phyloP scores from a whole-genome alignment of 2,888 invertebrate species.

The Prosopocoilus inquinatus region DNA sequence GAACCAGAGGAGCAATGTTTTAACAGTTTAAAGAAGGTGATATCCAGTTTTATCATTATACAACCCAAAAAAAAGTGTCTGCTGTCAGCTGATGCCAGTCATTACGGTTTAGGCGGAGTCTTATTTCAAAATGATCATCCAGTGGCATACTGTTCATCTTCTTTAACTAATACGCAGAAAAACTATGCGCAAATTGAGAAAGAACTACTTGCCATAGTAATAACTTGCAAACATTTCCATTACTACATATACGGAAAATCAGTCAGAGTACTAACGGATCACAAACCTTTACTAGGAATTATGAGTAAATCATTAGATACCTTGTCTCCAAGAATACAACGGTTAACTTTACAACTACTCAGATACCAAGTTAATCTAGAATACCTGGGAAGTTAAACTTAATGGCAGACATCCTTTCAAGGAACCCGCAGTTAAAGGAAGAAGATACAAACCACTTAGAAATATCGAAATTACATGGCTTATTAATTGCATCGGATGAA shows the following conservation, averaged over 20 bases:
- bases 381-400: too few species aligned
- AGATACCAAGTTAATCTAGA: constrained; percentile 17
- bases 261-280: constrained; percentile 25
- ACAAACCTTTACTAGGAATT: constrained; percentile 21
- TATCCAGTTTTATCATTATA: too few species aligned
- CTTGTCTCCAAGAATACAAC: constrained; percentile 25
- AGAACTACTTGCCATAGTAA: constrained; percentile 32
- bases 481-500: too few species aligned
- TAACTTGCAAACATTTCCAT: constrained; percentile 28
- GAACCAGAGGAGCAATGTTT: too few species aligned
- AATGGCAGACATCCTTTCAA: too few species aligned
- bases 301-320: constrained; percentile 29
- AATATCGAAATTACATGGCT: too few species aligned
- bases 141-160: constrained; percentile 10
- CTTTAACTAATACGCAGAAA: constrained; percentile 24
- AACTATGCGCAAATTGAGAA: constrained; percentile 34
- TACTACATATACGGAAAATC: constrained; percentile 20
- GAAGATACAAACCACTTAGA: too few species aligned
- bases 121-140: neutral
- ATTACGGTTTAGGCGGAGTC: neutral
- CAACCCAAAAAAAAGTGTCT: too few species aligned
- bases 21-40: too few species aligned
- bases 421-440: too few species aligned
- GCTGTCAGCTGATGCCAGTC: neutral
- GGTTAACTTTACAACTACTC: constrained; percentile 22